Percentiles rank a stretch among this genome's conserved stretches.
phyloP scores from a whole-genome alignment of 2,113 vertebrate species.

The Rhea pennata region DNA sequence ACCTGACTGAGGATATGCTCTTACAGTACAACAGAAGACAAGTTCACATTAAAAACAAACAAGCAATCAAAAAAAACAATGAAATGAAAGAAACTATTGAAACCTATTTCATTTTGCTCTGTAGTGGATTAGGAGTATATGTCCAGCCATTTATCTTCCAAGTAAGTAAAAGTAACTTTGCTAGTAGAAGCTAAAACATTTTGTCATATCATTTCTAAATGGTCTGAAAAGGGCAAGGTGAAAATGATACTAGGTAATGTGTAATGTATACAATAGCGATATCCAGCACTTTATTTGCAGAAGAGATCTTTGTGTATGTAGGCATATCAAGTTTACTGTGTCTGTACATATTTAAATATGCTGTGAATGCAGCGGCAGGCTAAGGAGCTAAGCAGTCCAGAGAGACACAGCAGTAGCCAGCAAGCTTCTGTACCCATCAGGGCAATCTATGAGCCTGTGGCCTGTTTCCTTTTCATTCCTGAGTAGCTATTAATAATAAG shows the following conservation, averaged over 20 bases:
- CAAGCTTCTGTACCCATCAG: not conserved
- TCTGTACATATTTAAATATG: not conserved
- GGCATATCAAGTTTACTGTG: not conserved
- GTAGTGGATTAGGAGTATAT: fast-evolving
- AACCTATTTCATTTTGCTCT: not conserved
- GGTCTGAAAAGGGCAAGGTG: not conserved
- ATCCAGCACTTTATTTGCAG: not conserved
- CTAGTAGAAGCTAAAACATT: not conserved
- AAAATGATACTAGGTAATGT: not conserved
- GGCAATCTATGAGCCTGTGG: fast-evolving
- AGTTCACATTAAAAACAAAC: not conserved
- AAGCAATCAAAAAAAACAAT: not conserved
- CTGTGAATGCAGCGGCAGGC: not conserved
- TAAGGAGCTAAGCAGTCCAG: not conserved
- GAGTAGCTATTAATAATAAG: not conserved
- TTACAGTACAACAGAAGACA: not conserved
- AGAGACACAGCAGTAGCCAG: not conserved
- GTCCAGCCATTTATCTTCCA: not conserved
- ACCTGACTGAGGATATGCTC: not conserved
- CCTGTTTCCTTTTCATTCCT: not conserved
- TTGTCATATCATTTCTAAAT: not conserved
- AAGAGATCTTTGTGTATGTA: not conserved
- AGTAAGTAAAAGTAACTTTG: not conserved
- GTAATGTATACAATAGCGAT: not conserved
- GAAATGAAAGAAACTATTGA: not conserved